phyloP scores from a whole-genome alignment of 2,113 vertebrate genomes.

The Lichenostomus cassidix region DNA sequence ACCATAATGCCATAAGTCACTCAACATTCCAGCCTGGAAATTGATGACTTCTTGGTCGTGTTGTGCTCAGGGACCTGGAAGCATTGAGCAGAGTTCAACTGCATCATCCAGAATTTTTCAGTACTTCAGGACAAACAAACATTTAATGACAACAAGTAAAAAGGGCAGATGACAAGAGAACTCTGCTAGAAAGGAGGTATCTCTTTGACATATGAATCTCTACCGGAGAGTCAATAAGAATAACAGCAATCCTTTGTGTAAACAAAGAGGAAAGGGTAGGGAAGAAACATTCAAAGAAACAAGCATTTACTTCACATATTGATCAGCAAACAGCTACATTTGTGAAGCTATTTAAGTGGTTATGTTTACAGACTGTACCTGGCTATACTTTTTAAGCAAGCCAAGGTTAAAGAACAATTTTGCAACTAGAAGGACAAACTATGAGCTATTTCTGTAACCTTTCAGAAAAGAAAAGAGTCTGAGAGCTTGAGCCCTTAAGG shows the following conservation, averaged over 20 bases:
- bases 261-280: not conserved
- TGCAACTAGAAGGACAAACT: not conserved
- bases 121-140: rapidly evolving
- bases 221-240: not conserved
- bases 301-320: not conserved
- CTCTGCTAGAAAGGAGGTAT: not conserved
- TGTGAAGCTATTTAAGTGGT: not conserved
- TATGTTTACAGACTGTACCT: not conserved
- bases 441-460: not conserved
- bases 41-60: not conserved
- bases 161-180: not conserved
- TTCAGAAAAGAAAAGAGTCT: not conserved
- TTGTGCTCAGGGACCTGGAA: not conserved
- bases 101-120: not conserved
- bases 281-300: not conserved
- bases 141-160: not conserved
- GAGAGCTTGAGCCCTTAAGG: not conserved
- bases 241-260: not conserved
- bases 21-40: not conserved
- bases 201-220: not conserved
- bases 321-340: not conserved
- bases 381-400: not conserved
- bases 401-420: not conserved
- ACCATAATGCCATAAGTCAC: not conserved
- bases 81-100: not conserved